These are phyloP conservation scores for Psilopsiagon aurifrons DNA, from an alignment of 2,113 vertebrate genomes.

Conservation along the genomic window DNA sequence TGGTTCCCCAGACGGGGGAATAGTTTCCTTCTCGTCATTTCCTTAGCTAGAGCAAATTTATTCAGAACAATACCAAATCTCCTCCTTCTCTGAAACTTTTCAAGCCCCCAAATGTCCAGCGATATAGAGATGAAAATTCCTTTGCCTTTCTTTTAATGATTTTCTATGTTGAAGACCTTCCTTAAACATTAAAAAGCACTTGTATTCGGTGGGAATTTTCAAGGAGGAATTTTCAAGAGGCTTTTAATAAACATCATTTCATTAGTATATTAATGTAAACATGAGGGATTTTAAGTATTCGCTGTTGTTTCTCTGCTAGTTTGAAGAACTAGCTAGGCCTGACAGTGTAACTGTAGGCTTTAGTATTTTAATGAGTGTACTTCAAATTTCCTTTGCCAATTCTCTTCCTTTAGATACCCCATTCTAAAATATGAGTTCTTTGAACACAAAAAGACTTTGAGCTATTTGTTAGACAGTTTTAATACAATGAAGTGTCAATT, in stretches of 20 bases:
- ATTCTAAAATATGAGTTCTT: conserved; percentile 7
- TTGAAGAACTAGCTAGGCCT: neutral
- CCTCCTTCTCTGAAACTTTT: conserved; percentile 36
- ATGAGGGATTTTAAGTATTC: neutral
- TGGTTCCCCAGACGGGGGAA: conserved; percentile 84
- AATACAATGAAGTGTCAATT: neutral
- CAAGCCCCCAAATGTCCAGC: neutral
- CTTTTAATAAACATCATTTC: neutral
- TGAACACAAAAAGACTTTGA: conserved; percentile 19
- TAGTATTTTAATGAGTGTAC: neutral
- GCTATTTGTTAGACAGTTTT: neutral
- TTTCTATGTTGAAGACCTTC: neutral
- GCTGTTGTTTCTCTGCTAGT: neutral
- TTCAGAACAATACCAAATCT: conserved; percentile 68
- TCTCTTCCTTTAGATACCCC: conserved; percentile 42
- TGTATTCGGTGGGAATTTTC: neutral
- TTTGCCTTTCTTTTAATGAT: neutral
- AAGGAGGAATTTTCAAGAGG: neutral
- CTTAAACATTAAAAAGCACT: neutral
- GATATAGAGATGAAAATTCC: neutral
- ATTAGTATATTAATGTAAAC: neutral
- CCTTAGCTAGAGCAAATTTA: conserved; percentile 77
- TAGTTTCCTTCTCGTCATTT: conserved; percentile 91
- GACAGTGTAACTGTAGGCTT: neutral
- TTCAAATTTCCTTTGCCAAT: neutral